These are phyloP conservation scores for Leptobrachium leishanense DNA, from an alignment of 2,113 vertebrate genomes.

Conservation along the genomic window DNA sequence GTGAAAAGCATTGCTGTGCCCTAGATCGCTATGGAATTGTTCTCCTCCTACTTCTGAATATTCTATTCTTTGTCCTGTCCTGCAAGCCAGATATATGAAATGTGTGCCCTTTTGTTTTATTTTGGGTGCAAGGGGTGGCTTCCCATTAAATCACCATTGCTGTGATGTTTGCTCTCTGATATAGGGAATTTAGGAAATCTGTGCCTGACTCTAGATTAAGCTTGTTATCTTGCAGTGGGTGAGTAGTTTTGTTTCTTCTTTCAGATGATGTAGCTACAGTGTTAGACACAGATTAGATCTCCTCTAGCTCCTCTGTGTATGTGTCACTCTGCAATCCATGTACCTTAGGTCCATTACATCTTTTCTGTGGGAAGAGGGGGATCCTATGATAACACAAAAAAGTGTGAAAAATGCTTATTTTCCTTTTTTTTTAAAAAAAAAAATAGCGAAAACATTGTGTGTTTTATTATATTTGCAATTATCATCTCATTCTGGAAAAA, in stretches of 20 bases:
- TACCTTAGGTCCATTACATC: not conserved
- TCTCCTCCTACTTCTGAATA: too few relatives aligned
- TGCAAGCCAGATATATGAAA: slow-evolving; percentile 10
- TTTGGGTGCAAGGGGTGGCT: not conserved
- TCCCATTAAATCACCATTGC: too few relatives aligned
- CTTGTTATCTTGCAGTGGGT: too few relatives aligned
- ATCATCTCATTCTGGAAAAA: slow-evolving; percentile 25
- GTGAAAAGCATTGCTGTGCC: slow-evolving; percentile 5
- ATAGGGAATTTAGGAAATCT: too few relatives aligned
- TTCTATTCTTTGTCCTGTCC: not conserved
- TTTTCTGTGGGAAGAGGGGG: not conserved
- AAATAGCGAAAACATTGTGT: not conserved
- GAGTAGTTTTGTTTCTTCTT: too few relatives aligned
- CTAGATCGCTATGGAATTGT: not conserved
- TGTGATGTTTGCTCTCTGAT: too few relatives aligned
- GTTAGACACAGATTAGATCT: not conserved
- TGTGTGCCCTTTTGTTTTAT: slow-evolving; percentile 11
- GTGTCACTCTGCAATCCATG: not conserved
- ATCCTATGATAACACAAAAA: slow-evolving; percentile 12
- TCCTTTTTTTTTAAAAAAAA: slow-evolving; percentile 13
- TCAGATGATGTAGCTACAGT: not conserved
- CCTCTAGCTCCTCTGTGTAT: not conserved
- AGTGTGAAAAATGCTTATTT: slow-evolving; percentile 12
- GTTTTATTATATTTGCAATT: slow-evolving; percentile 34
- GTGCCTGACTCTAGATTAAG: too few relatives aligned